Conservation (phyloP, 1,140 invertebrate species). For the Nasonia vitripennis region DNA sequence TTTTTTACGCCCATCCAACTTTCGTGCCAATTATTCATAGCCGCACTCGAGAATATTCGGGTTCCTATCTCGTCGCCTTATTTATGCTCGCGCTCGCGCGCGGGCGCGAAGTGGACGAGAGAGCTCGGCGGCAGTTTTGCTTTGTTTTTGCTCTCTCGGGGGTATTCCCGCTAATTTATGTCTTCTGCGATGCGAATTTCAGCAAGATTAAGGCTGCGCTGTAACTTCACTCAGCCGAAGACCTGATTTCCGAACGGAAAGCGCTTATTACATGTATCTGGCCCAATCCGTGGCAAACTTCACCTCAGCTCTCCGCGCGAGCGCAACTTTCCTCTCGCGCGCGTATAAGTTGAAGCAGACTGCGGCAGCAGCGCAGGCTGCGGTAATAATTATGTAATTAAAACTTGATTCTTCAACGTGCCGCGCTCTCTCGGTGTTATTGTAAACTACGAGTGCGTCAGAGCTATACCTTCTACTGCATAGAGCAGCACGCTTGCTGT, state of each 20-base stretch:
- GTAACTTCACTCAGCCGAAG: background rate
- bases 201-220: background rate
- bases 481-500: background rate
- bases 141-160: background rate
- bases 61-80: constrained; percentile 12
- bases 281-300: background rate
- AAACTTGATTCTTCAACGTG: background rate
- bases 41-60: constrained; percentile 18
- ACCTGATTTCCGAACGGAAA: background rate
- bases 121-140: background rate
- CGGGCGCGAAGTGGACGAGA: too few species aligned
- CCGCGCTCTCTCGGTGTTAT: background rate
- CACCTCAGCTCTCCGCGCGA: too few species aligned
- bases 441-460: background rate
- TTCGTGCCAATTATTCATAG: constrained; percentile 44
- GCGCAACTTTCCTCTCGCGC: background rate
- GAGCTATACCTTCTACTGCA: background rate
- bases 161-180: constrained; percentile 8
- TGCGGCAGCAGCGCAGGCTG: too few species aligned
- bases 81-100: background rate
- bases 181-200: background rate
- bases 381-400: background rate
- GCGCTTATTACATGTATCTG: background rate
- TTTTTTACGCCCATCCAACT: constrained; percentile 26
- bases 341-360: background rate